phyloP scores from a whole-genome alignment of 2,888 invertebrate species.

The Eupithecia dodoneata region DNA sequence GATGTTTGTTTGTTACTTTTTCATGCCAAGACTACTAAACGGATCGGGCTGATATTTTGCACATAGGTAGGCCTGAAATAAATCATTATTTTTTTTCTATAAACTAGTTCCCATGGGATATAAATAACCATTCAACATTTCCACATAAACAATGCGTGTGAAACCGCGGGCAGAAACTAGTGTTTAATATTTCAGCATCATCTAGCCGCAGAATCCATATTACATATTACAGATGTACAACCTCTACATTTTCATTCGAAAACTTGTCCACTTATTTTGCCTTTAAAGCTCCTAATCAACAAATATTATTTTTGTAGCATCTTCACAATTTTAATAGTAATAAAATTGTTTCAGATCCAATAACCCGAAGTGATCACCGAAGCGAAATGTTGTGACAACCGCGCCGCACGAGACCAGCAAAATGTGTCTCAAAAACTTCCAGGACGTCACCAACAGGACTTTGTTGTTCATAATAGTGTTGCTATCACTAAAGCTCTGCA shows the following conservation, averaged over 20 bases:
- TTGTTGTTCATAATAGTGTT: constrained; percentile 75
- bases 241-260: not conserved
- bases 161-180: no score
- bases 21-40: no score
- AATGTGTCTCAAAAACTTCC: constrained; percentile 72
- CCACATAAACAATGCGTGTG: no score
- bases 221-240: not conserved
- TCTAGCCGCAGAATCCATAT: not conserved
- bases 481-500: constrained; percentile 74
- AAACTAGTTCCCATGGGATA: no score
- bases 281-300: not conserved
- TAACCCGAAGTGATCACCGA: constrained; percentile 37
- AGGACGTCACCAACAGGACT: constrained; percentile 71
- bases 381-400: constrained; percentile 68
- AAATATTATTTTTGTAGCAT: not conserved
- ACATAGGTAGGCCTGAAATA: no score
- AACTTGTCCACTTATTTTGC: not conserved
- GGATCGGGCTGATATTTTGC: no score
- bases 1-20: no score
- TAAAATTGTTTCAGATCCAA: constrained; percentile 62
- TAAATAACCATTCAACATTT: no score
- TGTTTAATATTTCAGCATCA: not conserved
- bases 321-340: not conserved
- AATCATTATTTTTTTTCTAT: no score
- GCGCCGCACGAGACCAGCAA: constrained; percentile 52